phyloP scores from a whole-genome alignment of 2,113 vertebrate species.

The Noctilio leporinus region DNA sequence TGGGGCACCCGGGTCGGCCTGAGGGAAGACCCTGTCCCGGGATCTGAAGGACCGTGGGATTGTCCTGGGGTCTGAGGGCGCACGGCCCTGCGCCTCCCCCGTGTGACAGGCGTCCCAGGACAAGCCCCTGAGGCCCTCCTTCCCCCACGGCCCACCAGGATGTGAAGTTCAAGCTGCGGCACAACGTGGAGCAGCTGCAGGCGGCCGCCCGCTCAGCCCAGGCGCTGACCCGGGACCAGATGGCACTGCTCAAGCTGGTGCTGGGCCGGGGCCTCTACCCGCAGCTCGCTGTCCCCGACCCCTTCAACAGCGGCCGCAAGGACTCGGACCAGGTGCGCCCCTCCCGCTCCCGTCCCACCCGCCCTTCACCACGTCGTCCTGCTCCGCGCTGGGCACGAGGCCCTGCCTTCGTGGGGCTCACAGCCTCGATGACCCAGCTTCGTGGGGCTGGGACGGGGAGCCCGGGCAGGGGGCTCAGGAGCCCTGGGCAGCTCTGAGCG shows the following conservation, averaged over 20 bases:
- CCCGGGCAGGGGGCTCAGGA: too few relatives aligned
- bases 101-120: too few relatives aligned
- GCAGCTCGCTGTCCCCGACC: conserved; percentile 88
- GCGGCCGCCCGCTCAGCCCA: conserved; percentile 74
- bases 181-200: conserved; percentile 86
- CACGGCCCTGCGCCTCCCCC: rapidly evolving
- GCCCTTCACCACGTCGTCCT: rapidly evolving
- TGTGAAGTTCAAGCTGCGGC: conserved; percentile 92
- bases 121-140: rapidly evolving
- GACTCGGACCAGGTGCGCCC: conserved; percentile 89
- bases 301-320: conserved; percentile 87
- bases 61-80: neutral
- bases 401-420: neutral
- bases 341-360: rapidly evolving
- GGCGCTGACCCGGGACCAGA: conserved; percentile 79
- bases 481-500: neutral
- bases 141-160: conserved; percentile 75
- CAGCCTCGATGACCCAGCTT: neutral
- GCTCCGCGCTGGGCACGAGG: neutral
- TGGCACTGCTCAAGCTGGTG: conserved; percentile 86
- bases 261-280: conserved; percentile 91
- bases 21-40: neutral
- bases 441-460: neutral
- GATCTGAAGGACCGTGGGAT: too few relatives aligned
- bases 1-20: neutral